phyloP scores from a whole-genome alignment of 2,797 vertebrate genomes.

The Cirrhinus molitorella region DNA sequence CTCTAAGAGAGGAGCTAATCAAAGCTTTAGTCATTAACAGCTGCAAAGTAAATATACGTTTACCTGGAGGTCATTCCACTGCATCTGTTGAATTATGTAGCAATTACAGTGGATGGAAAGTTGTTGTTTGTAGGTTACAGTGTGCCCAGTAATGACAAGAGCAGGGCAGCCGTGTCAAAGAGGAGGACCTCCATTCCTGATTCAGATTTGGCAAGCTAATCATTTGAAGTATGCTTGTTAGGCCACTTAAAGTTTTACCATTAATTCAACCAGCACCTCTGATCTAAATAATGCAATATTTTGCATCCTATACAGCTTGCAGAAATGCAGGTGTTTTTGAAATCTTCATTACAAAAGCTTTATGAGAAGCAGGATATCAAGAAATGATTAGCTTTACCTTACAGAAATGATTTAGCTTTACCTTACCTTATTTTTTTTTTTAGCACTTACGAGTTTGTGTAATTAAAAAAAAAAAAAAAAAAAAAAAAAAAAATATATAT shows the following conservation, averaged over 20 bases:
- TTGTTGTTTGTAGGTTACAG: conserved; percentile 73
- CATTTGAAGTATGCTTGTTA: conserved; percentile 54
- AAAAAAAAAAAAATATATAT: too few species aligned
- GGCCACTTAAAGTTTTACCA: conserved; percentile 34
- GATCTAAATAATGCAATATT: not conserved
- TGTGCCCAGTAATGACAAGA: conserved; percentile 66
- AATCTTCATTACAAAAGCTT: not conserved
- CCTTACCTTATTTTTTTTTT: not conserved
- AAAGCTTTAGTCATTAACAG: conserved; percentile 85
- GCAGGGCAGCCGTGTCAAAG: conserved; percentile 60
- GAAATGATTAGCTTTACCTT: not conserved
- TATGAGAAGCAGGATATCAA: not conserved
- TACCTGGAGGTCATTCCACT: conserved; percentile 83
- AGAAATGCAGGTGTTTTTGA: not conserved
- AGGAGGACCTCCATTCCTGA: conserved; percentile 38
- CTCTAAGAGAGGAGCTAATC: conserved; percentile 81
- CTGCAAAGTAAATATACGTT: conserved; percentile 85
- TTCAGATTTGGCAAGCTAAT: conserved; percentile 53
- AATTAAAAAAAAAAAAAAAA: too few species aligned
- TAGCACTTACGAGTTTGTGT: not conserved
- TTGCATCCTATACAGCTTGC: conserved; percentile 12
- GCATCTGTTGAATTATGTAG: conserved; percentile 81
- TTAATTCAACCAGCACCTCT: conserved; percentile 48
- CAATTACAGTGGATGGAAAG: conserved; percentile 80
- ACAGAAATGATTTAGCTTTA: too few species aligned